Base-by-base conservation (phyloP, 2,113 vertebrate genomes). In the Mungos mungo region DNA sequence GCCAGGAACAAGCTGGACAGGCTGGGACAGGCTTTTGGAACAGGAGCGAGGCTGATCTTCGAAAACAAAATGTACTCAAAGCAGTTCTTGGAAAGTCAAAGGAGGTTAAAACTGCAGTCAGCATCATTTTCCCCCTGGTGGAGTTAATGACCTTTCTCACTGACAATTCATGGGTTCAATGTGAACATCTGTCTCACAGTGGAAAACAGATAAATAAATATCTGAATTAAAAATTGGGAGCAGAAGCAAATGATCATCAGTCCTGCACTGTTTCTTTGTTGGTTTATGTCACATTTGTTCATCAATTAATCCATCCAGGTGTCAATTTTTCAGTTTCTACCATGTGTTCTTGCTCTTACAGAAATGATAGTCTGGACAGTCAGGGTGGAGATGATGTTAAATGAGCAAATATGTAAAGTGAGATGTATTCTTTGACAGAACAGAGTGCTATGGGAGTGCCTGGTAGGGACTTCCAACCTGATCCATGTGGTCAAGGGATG, bases 71-170 rank as follows among this genome's bases (percentile, higher is more conserved):
- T 96, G 98, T 98, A 97, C 96, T 76, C 89, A 96, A 85, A 93
- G 81, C 88, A 98, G 96, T 98, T 98, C 98, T 98, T 99, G 98
- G 98, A 99, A 99, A 99, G 98, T 77, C 29, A 94, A 94, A 97
- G 84, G 82, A 97, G 82, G 21, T 97, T 93, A n/a, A 27, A 90
- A 92, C 14, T 97, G 96, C 68, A 96, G 47, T 72, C 79, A 89
- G 54, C 84, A 41, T 74, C 60, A 25, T 96, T 98, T 96, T 97
- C 52, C 95, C 96, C n/a, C 41, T 90, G 71, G 86, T 69, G 95
- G 96, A 98, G 90, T 88, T 90, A 96, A 98, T 95, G 60, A 83
- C 12, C 90, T 97, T 97, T 97, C 87, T 94, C 83, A 84, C 54
- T 95, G 96, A 95, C 63, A n/a, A 82, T 82, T 92, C 94, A 88